Conservation (phyloP, 2,888 invertebrate species). For the Sminthurinus aureus region DNA sequence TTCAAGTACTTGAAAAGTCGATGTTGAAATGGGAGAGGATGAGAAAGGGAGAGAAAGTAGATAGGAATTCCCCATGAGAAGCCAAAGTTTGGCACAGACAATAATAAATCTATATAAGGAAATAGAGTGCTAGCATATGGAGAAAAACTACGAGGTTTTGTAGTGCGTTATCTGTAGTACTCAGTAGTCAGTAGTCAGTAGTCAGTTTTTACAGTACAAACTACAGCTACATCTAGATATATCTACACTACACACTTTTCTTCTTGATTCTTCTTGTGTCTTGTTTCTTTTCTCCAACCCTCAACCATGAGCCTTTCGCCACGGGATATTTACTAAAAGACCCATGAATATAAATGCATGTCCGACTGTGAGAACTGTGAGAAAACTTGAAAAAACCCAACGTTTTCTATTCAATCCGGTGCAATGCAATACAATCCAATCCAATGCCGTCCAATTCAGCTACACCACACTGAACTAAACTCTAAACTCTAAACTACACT, state of each 20-base stretch:
- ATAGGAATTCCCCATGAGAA: not conserved
- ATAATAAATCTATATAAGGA: constrained; percentile 23
- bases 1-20: not conserved
- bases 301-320: not conserved
- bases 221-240: too few species aligned
- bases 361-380: constrained; percentile 7
- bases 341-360: constrained; percentile 34
- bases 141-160: too few species aligned
- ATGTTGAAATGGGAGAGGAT: not conserved
- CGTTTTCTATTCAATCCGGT: constrained; percentile 28
- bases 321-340: constrained; percentile 21
- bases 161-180: not conserved
- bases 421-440: constrained; percentile 20
- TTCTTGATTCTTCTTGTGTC: too few species aligned
- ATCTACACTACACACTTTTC: too few species aligned
- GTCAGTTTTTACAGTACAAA: not conserved
- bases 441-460: not conserved
- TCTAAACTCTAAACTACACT: too few species aligned
- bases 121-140: not conserved
- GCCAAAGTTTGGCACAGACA: constrained; percentile 32
- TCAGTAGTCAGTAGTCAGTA: not conserved
- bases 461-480: too few species aligned
- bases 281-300: not conserved
- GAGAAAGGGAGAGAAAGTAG: not conserved
- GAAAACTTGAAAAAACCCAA: constrained; percentile 14